Evolutionary conservation across 2,888 invertebrate species (phyloP).

Genomic region (Lampropteryx suffumata): DNA sequence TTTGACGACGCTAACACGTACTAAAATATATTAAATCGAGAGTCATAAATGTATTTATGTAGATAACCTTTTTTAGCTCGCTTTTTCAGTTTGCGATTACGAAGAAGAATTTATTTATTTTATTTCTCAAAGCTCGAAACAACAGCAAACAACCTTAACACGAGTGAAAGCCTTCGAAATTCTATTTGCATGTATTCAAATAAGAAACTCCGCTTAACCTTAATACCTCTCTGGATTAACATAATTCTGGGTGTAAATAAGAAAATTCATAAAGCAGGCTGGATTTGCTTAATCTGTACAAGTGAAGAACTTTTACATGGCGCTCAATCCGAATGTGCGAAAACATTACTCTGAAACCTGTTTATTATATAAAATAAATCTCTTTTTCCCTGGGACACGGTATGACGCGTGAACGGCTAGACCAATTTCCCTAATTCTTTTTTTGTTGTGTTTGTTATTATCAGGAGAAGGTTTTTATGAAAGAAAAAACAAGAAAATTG

Average conservation of each 20-base stretch:
- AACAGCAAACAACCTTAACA: slow-evolving; percentile 4
- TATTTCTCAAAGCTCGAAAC: slow-evolving; percentile 3
- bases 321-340: slow-evolving; percentile 2
- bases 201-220: slow-evolving; percentile 30
- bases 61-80: neutral
- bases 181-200: slow-evolving; percentile 35
- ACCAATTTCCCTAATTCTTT: too few relatives aligned
- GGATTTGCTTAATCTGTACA: slow-evolving; percentile 25
- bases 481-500: too few relatives aligned
- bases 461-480: too few relatives aligned
- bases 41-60: too few relatives aligned
- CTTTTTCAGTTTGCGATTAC: neutral
- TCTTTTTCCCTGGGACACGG: too few relatives aligned
- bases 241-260: slow-evolving; percentile 35
- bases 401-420: too few relatives aligned
- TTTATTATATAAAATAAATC: too few relatives aligned
- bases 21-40: too few relatives aligned
- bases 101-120: neutral
- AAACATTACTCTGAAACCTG: neutral
- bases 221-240: slow-evolving; percentile 33
- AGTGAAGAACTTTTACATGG: slow-evolving; percentile 18
- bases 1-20: too few relatives aligned
- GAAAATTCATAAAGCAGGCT: slow-evolving; percentile 28
- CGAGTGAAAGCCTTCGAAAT: slow-evolving; percentile 11
- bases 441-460: too few relatives aligned